Evolutionary conservation across 2,888 invertebrate species (phyloP).

Genomic region (Pyrochroa serraticornis): DNA sequence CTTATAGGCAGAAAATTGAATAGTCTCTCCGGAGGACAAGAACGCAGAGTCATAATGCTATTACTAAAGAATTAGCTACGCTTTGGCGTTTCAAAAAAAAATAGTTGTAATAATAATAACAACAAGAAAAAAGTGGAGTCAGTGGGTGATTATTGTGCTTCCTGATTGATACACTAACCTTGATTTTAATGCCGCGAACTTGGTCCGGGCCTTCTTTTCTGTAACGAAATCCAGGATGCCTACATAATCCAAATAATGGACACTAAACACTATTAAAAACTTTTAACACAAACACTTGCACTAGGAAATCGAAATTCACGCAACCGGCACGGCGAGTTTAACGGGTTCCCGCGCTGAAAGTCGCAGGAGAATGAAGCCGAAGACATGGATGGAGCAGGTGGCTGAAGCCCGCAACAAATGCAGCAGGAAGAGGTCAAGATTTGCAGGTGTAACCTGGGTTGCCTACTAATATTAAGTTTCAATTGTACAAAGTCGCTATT

Average conservation of each 20-base stretch:
- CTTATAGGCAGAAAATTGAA: not conserved
- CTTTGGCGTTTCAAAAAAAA: not conserved
- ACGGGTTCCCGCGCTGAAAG: too few relatives aligned
- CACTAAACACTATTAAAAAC: slow-evolving; percentile 8
- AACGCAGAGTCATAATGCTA: slow-evolving; percentile 1
- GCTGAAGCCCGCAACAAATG: slow-evolving; percentile 11
- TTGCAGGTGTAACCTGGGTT: not conserved
- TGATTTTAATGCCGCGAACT: slow-evolving; percentile 35
- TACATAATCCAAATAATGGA: slow-evolving; percentile 19
- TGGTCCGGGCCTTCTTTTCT: slow-evolving; percentile 28
- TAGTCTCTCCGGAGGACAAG: not conserved
- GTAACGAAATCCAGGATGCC: slow-evolving; percentile 28
- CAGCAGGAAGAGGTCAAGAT: slow-evolving; percentile 5
- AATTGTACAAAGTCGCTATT: too few relatives aligned
- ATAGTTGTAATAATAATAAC: not conserved
- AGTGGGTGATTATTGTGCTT: too few relatives aligned
- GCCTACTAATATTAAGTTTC: slow-evolving; percentile 1
- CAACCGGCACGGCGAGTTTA: too few relatives aligned
- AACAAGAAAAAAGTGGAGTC: not conserved
- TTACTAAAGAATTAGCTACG: slow-evolving; percentile 2
- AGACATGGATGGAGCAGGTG: slow-evolving; percentile 5
- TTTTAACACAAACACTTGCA: not conserved
- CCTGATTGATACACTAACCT: slow-evolving; percentile 21
- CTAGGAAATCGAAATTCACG: too few relatives aligned
- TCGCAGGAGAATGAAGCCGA: too few relatives aligned